phyloP scores from a whole-genome alignment of 2,797 vertebrate species.

The Iguana delicatissima region DNA sequence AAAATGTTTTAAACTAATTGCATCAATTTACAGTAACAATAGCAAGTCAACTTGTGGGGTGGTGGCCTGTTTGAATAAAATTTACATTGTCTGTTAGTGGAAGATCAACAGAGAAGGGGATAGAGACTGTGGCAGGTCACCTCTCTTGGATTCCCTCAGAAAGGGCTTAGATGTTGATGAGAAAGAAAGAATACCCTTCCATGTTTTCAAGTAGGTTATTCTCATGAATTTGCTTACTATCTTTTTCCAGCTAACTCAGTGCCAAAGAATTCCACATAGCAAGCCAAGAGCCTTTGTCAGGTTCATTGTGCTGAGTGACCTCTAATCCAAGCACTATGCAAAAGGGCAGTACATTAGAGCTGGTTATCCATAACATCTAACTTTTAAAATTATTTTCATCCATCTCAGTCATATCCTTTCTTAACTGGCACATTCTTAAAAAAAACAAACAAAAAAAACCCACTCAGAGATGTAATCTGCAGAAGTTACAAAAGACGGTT shows the following conservation, averaged over 20 bases:
- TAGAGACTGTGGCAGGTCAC: not conserved
- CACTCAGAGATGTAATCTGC: conserved; percentile 21
- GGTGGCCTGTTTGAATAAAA: not conserved
- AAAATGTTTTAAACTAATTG: not conserved
- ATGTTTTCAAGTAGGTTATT: not conserved
- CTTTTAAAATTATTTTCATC: conserved; percentile 6
- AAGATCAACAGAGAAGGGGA: not conserved
- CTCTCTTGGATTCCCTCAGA: not conserved
- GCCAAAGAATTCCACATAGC: not conserved
- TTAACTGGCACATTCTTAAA: not conserved
- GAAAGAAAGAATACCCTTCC: not conserved
- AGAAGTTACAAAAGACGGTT: conserved; percentile 9
- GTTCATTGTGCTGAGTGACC: not conserved
- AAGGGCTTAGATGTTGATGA: not conserved
- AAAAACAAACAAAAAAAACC: not conserved
- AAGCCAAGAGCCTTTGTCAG: not conserved
- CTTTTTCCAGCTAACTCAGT: not conserved
- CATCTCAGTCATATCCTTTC: not conserved
- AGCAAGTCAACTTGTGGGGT: not conserved
- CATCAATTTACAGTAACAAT: not conserved
- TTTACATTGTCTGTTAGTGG: not conserved
- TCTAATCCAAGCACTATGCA: not conserved
- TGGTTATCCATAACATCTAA: too few species aligned
- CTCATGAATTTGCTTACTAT: not conserved
- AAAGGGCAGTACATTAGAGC: not conserved